These are phyloP conservation scores for Tachystola acroxantha DNA, from an alignment of 2,888 invertebrate species.

Conservation along the genomic window DNA sequence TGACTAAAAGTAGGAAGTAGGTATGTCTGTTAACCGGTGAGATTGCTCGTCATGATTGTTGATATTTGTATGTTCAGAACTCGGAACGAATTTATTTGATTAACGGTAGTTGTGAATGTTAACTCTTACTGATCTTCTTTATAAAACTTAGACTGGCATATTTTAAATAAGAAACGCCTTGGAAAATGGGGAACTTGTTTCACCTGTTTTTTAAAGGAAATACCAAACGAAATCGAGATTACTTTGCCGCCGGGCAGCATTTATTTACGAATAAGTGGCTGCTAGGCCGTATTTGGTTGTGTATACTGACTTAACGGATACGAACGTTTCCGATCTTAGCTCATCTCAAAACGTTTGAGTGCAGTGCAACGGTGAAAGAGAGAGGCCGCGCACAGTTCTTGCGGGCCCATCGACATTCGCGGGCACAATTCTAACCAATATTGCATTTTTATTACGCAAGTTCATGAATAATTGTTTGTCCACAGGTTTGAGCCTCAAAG, in stretches of 20 bases:
- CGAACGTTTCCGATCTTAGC: constrained; percentile 30
- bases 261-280: constrained; percentile 12
- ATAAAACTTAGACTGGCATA: constrained; percentile 1
- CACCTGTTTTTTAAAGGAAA: background rate
- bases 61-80: constrained; percentile 12
- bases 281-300: constrained; percentile 23
- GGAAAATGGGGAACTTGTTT: background rate
- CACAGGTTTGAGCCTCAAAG: constrained; percentile 56
- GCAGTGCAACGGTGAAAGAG: constrained; percentile 62
- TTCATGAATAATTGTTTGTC: constrained; percentile 60
- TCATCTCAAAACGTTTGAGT: constrained; percentile 47
- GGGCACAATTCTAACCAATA: constrained; percentile 37
- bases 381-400: constrained; percentile 55
- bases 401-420: constrained; percentile 43
- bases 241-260: background rate
- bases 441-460: constrained; percentile 59
- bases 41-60: constrained; percentile 9
- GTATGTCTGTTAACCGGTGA: constrained; percentile 9
- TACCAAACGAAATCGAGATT: constrained; percentile 5
- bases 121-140: too few species aligned
- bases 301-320: constrained; percentile 24
- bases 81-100: constrained; percentile 10
- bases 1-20: constrained; percentile 38
- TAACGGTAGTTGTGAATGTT: constrained; percentile 4
- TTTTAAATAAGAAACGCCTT: background rate